Evolutionary conservation across 2,797 vertebrate genomes (phyloP), one percentile per base, ranked within the genome.

Genomic region (Morelia viridis): DNA sequence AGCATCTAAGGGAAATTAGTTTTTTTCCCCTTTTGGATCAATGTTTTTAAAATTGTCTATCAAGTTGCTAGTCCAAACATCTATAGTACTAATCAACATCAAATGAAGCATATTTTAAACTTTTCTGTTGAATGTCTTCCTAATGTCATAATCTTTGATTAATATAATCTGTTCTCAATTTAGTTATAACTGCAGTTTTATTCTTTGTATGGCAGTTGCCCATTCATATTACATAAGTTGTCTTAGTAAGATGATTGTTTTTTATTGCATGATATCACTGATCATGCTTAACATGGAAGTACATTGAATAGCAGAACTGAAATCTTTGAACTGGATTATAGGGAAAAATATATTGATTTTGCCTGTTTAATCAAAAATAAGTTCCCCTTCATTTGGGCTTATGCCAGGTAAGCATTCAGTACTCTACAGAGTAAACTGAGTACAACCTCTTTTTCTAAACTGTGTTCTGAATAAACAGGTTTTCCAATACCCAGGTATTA

Each of bases 31-130:
- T 96, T 96, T 95, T 90, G 93, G 94, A 96, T 96, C 96, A 96
- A 95, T 96, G 95, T 96, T 96, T 96, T 94, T 95, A 93, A 96
- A 96, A 95, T 96, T 97, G 94, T 95, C 94, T 93, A 91, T 76
- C 93, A 90, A 65, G 92, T 95, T 95, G 80, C 41, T 94, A 85
- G 76, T 60, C 87, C 93, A 93, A 94, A 94, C 90, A 92, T 93
- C 92, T 94, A 24, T 96, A 95, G 94, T 96, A 95, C 95, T 95
- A 95, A 93, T 95, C 93, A 91, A 88, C 50, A 93, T 93, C 92
- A 93, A 92, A 94, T 87, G 91, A 94, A 96, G 95, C 95, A 94
- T 94, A 94, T 93, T 94, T 94, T 95, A 93, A 94, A 94, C 95
- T 94, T 94, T 92, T 35, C 89, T 94, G 53, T 95, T 94, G 89